These are phyloP conservation scores for Petrophora chlorosata DNA, from an alignment of 2,888 invertebrate species.

Conservation along the genomic window DNA sequence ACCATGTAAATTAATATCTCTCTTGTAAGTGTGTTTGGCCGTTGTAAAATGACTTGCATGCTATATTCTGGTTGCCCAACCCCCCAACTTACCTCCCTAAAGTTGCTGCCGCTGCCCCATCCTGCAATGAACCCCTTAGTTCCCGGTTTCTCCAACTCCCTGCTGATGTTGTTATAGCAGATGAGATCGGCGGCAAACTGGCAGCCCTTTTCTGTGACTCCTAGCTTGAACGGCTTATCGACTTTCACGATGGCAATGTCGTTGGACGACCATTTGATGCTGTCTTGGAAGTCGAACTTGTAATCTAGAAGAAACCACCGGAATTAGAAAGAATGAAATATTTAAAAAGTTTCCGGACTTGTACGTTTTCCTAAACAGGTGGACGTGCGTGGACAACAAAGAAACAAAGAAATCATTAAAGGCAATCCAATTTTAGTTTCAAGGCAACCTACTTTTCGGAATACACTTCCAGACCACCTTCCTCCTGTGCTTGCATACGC, in stretches of 20 bases:
- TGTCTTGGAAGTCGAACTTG: constrained; percentile 79
- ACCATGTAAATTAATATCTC: too few species aligned
- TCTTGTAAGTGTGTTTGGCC: too few species aligned
- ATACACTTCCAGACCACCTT: constrained; percentile 78
- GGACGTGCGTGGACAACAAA: too few species aligned
- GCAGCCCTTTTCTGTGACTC: constrained; percentile 65
- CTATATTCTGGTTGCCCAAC: too few species aligned
- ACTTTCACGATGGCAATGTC: constrained; percentile 78
- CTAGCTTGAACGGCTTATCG: constrained; percentile 69
- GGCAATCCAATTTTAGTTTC: not conserved
- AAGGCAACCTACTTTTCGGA: constrained; percentile 72
- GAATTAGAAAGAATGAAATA: too few species aligned
- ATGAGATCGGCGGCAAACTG: constrained; percentile 63
- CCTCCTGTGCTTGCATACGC: constrained; percentile 69
- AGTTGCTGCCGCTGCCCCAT: constrained; percentile 76
- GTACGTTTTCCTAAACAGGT: too few species aligned
- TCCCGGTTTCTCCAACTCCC: constrained; percentile 71
- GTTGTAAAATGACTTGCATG: too few species aligned
- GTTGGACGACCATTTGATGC: constrained; percentile 77
- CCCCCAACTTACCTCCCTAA: constrained; percentile 71
- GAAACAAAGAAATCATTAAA: not conserved
- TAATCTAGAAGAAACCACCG: constrained; percentile 55
- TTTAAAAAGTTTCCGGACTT: too few species aligned
- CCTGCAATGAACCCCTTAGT: constrained; percentile 73
- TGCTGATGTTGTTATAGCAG: constrained; percentile 69